Evolutionary conservation across 1,140 invertebrate species (phyloP).

Genomic region (Zaprionus tsacasi): DNA sequence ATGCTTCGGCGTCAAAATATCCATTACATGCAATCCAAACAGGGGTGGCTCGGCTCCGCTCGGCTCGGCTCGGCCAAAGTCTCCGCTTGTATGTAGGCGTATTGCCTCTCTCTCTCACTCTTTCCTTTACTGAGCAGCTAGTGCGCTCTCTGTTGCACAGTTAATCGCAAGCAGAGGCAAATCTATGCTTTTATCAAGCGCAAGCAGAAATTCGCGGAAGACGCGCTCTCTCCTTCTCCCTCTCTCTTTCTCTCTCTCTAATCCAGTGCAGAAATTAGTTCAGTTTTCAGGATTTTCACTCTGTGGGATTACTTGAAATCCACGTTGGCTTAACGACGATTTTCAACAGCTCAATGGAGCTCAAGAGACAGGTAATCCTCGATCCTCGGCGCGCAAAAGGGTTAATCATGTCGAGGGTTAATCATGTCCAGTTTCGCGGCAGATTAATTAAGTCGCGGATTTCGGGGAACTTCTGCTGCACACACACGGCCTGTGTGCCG

Average conservation of each 20-base stretch:
- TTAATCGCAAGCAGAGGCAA: conserved; percentile 7
- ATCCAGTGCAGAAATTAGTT: conserved; percentile 47
- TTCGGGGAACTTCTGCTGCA: conserved; percentile 36
- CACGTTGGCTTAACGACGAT: conserved; percentile 59
- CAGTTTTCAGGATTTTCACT: conserved; percentile 34
- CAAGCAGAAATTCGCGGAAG: conserved; percentile 31
- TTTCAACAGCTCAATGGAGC: conserved; percentile 77
- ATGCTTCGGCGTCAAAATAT: conserved; percentile 83
- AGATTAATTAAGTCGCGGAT: conserved; percentile 66
- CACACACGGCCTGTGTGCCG: neutral
- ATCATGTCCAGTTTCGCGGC: conserved; percentile 54
- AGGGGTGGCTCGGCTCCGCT: conserved; percentile 53
- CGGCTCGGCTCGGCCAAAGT: conserved; percentile 9
- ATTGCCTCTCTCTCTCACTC: conserved; percentile 8
- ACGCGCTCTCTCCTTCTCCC: neutral
- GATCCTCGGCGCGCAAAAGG: conserved; percentile 35
- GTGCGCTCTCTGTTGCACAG: conserved; percentile 26
- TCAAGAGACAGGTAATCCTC: conserved; percentile 72
- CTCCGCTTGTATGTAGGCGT: conserved; percentile 41
- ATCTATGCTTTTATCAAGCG: conserved; percentile 19
- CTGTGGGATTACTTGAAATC: conserved; percentile 57
- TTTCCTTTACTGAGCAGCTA: neutral
- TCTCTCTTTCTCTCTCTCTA: neutral
- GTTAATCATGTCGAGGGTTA: conserved; percentile 62
- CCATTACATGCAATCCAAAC: conserved; percentile 83